Evolutionary conservation across 2,888 invertebrate genomes (phyloP).

Genomic region (Melanophora roralis): DNA sequence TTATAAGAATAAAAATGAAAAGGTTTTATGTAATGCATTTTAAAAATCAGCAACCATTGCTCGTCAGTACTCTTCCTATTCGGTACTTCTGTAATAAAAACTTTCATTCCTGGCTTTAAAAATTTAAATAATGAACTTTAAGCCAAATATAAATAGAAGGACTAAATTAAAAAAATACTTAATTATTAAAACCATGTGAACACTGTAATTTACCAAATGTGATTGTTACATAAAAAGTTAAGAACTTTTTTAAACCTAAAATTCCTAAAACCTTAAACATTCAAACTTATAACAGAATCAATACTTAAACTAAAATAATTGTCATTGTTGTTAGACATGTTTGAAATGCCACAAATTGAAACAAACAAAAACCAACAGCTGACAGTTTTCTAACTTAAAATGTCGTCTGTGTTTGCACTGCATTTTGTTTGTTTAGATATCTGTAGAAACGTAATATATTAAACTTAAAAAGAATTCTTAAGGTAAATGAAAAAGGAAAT

Average conservation of each 20-base stretch:
- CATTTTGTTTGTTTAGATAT: background rate
- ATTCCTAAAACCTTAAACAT: background rate
- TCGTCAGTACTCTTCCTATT: no score
- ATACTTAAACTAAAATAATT: background rate
- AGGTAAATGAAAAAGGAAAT: slow-evolving; percentile 1
- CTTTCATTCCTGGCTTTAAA: no score
- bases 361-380: background rate
- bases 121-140: no score
- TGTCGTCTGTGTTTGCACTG: background rate
- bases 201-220: no score
- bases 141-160: no score
- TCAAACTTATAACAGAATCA: background rate
- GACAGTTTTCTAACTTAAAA: background rate
- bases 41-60: no score
- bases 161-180: no score
- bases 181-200: no score
- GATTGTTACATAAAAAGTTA: background rate
- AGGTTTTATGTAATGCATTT: no score
- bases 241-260: background rate
- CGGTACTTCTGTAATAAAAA: no score
- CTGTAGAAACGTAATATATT: background rate
- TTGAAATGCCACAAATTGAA: background rate
- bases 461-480: background rate
- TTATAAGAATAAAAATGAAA: no score
- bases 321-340: no score